phyloP scores from a whole-genome alignment of 1,140 invertebrate genomes.

The Caerostris extrusa region DNA sequence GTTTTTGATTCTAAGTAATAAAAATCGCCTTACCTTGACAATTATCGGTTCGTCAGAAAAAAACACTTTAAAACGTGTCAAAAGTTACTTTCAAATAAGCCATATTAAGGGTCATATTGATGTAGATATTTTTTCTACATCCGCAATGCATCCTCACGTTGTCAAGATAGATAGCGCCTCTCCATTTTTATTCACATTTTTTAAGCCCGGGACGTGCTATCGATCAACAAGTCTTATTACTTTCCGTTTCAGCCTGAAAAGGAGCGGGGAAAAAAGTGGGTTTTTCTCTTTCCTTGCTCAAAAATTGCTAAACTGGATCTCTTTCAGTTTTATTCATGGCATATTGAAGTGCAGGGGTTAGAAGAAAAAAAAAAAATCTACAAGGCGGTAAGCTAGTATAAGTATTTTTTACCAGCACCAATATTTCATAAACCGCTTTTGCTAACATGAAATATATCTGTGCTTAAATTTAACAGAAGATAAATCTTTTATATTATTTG shows the following conservation, averaged over 20 bases:
- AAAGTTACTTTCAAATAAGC: constrained; percentile 23
- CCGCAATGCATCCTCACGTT: neutral
- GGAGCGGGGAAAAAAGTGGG: neutral
- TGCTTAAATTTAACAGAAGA: neutral
- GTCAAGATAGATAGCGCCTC: constrained; percentile 2
- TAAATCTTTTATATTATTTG: constrained; percentile 10
- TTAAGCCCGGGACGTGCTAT: constrained; percentile 13
- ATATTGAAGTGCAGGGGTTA: neutral
- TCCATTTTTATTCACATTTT: neutral
- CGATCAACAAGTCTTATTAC: constrained; percentile 38
- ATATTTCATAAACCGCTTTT: constrained; percentile 6
- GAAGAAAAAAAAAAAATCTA: neutral
- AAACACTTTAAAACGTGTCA: constrained; percentile 26
- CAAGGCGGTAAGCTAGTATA: neutral
- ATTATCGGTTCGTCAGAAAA: neutral
- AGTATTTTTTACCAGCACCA: neutral
- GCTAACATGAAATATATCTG: neutral
- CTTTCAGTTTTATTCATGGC: neutral
- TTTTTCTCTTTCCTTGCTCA: neutral
- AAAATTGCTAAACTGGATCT: constrained; percentile 28
- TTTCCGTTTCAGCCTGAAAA: neutral
- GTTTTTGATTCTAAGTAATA: neutral
- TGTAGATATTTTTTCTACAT: neutral
- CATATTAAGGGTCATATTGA: neutral
- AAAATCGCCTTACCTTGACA: neutral